Evolutionary conservation across 2,113 vertebrate genomes (phyloP).

Genomic region (Empidonax alnorum): DNA sequence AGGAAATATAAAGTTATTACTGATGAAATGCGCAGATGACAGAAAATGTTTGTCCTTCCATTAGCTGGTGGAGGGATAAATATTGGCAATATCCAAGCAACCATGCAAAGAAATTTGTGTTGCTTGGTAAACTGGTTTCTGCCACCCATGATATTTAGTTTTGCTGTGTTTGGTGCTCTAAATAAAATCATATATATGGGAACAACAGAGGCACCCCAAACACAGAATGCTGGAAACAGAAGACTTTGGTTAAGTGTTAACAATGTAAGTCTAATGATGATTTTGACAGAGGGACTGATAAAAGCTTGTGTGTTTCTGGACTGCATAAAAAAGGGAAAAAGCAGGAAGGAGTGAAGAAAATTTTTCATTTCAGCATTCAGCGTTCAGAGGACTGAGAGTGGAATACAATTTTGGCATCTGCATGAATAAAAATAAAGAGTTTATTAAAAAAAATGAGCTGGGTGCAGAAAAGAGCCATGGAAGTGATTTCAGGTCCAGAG

Average conservation of each 20-base stretch:
- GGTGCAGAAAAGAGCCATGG: constrained; percentile 21
- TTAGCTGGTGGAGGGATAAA: neutral
- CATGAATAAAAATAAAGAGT: constrained; percentile 51
- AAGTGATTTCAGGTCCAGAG: constrained; percentile 49
- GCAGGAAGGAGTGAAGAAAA: neutral
- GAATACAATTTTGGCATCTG: constrained; percentile 34
- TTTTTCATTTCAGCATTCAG: constrained; percentile 1
- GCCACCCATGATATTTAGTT: neutral
- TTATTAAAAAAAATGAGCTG: constrained; percentile 49
- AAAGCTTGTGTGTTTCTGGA: neutral
- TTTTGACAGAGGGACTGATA: neutral
- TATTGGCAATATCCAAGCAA: neutral
- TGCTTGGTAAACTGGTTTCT: neutral
- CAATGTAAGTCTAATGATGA: rapidly evolving
- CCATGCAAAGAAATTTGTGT: neutral
- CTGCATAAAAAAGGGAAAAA: neutral
- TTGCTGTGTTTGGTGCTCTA: neutral
- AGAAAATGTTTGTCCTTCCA: neutral
- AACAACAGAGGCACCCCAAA: neutral
- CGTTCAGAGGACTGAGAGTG: neutral
- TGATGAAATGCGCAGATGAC: neutral
- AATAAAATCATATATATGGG: neutral
- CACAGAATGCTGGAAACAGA: neutral
- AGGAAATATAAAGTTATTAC: neutral
- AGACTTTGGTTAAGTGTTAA: neutral